Percentiles rank a stretch among this genome's conserved stretches.
Evolutionary conservation across 2,113 vertebrate species (phyloP).

Genomic region (Patagioenas fasciata): DNA sequence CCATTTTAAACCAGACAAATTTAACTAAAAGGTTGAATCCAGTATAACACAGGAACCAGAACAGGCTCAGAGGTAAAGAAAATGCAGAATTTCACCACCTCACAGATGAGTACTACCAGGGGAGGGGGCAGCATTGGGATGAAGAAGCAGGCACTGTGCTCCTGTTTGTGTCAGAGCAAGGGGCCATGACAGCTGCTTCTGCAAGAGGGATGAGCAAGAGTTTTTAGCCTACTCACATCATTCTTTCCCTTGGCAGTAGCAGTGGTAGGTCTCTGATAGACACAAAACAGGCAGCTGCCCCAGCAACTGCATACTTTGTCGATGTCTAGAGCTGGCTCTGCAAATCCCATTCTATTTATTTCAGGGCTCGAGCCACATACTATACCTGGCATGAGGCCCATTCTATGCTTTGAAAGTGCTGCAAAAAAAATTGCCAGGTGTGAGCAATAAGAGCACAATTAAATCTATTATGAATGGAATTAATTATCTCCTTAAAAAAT

Average conservation of each 20-base stretch:
- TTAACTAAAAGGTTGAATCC: not conserved
- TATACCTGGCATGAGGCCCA: not conserved
- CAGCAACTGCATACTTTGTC: not conserved
- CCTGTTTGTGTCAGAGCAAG: not conserved
- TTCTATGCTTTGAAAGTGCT: not conserved
- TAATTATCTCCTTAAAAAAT: constrained; percentile 1
- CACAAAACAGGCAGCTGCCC: not conserved
- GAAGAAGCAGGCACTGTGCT: not conserved
- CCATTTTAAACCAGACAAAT: not conserved
- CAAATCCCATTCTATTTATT: not conserved
- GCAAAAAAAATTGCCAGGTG: constrained; percentile 35
- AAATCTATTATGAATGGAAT: constrained; percentile 30
- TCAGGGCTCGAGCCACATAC: not conserved
- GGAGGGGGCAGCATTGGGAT: not conserved
- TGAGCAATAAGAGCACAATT: constrained; percentile 50
- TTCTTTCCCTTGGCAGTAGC: not conserved
- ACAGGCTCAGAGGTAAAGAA: not conserved
- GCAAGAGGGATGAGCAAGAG: not conserved
- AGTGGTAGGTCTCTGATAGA: not conserved
- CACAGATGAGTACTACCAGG: accelerated
- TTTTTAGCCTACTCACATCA: not conserved
- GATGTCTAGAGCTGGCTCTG: not conserved
- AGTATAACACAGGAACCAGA: not conserved
- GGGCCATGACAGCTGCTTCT: not conserved
- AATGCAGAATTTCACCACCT: not conserved